These are phyloP conservation scores for Latrodectus geometricus DNA, from an alignment of 1,140 invertebrate genomes.

Conservation along the genomic window DNA sequence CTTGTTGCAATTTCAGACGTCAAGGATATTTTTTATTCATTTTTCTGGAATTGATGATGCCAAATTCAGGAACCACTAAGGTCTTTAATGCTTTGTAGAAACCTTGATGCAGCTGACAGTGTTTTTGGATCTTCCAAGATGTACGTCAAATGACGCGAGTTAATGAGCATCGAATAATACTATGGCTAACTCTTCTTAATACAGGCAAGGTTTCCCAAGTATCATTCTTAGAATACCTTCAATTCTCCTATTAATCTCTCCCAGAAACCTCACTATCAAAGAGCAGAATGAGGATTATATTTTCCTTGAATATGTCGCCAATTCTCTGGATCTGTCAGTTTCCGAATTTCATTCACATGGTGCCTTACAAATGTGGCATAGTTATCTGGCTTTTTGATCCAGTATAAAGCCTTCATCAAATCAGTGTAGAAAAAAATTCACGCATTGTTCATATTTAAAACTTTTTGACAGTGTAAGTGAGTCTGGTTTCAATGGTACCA, in stretches of 20 bases:
- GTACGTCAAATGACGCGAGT: constrained; percentile 48
- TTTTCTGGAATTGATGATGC: neutral
- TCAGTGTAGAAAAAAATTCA: constrained; percentile 2
- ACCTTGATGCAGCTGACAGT: neutral
- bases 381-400: constrained; percentile 5
- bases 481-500: constrained; percentile 2
- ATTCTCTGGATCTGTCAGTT: no score
- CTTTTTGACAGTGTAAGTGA: neutral
- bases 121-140: constrained; percentile 47
- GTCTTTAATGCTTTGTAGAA: neutral
- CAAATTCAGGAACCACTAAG: neutral
- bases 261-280: no score
- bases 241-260: no score
- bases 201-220: no score
- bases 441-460: no score
- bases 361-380: constrained; percentile 11
- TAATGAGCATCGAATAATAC: constrained; percentile 60
- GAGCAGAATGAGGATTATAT: no score
- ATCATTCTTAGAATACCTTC: neutral
- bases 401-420: neutral
- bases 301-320: no score
- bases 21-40: neutral
- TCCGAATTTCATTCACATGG: neutral
- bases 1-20: no score
- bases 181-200: constrained; percentile 41